phyloP scores from a whole-genome alignment of 2,113 vertebrate genomes.

The Oryzias woworae region DNA sequence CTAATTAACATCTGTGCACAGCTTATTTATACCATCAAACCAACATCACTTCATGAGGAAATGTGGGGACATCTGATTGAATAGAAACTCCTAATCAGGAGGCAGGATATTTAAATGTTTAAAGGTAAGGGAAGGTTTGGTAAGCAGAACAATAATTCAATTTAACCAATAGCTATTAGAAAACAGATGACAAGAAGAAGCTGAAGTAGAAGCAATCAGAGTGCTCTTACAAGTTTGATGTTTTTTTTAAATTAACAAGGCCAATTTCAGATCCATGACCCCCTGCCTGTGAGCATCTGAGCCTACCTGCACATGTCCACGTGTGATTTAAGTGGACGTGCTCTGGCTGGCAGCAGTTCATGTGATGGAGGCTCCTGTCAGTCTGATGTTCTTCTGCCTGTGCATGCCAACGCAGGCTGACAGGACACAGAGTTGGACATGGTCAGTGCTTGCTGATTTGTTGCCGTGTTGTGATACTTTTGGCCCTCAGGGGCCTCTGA shows the following conservation, averaged over 20 bases:
- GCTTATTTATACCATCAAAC: too few species aligned
- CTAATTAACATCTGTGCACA: too few species aligned
- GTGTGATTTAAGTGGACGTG: constrained; percentile 76
- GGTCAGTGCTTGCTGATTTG: constrained; percentile 43
- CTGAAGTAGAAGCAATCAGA: too few species aligned
- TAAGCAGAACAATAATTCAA: too few species aligned
- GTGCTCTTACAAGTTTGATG: too few species aligned
- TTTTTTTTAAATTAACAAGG: constrained; percentile 1
- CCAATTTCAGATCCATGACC: constrained; percentile 33
- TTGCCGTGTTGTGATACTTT: constrained; percentile 36
- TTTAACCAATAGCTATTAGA: too few species aligned
- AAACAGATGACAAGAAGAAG: too few species aligned
- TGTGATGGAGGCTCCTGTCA: constrained; percentile 73
- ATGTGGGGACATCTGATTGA: too few species aligned
- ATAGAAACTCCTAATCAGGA: too few species aligned
- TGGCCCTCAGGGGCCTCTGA: constrained; percentile 36
- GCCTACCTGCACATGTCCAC: constrained; percentile 48
- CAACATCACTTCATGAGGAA: too few species aligned
- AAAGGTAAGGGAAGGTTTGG: too few species aligned
- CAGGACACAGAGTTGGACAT: constrained; percentile 59
- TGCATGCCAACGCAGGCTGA: constrained; percentile 66
- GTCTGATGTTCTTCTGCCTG: constrained; percentile 76
- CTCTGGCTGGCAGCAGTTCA: constrained; percentile 54
- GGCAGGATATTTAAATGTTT: too few species aligned
- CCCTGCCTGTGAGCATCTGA: constrained; percentile 28